These are phyloP conservation scores for Agrotis clavis DNA, from an alignment of 2,888 invertebrate genomes.

Conservation along the genomic window DNA sequence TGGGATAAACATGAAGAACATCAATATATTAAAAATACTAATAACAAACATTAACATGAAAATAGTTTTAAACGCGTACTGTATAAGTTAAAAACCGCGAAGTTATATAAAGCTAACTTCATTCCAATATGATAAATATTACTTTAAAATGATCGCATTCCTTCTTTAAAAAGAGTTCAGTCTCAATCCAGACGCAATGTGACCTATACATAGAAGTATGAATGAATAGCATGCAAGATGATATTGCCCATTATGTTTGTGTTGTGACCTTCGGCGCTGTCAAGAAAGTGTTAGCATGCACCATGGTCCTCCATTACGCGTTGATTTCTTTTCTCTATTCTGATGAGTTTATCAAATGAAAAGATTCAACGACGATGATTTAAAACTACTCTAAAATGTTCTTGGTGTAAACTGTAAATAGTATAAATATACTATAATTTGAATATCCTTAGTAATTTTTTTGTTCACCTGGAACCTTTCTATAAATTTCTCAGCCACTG, in stretches of 20 bases:
- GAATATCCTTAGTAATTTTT: neutral
- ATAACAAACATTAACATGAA: constrained; percentile 21
- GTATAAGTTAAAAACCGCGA: constrained; percentile 37
- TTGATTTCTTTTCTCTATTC: neutral
- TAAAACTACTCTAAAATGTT: constrained; percentile 22
- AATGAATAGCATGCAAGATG: constrained; percentile 26
- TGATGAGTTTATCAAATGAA: constrained; percentile 34
- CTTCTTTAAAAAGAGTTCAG: constrained; percentile 16
- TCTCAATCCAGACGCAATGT: constrained; percentile 8
- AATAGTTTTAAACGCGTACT: constrained; percentile 25
- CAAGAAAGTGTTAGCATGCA: neutral
- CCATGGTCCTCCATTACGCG: neutral
- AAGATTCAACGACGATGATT: constrained; percentile 7
- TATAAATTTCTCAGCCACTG: neutral
- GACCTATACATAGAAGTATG: neutral
- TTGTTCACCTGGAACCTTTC: neutral
- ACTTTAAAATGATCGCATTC: constrained; percentile 29
- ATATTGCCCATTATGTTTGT: neutral
- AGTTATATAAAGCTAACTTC: constrained; percentile 34
- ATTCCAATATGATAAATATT: constrained; percentile 17
- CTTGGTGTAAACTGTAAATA: constrained; percentile 25
- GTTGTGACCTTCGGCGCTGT: neutral
- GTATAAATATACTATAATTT: constrained; percentile 7
- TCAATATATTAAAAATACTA: constrained; percentile 12
- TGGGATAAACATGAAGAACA: constrained; percentile 16